Base-by-base conservation (phyloP, 2,797 vertebrate genomes). In the Hyperoplus lanceolatus region DNA sequence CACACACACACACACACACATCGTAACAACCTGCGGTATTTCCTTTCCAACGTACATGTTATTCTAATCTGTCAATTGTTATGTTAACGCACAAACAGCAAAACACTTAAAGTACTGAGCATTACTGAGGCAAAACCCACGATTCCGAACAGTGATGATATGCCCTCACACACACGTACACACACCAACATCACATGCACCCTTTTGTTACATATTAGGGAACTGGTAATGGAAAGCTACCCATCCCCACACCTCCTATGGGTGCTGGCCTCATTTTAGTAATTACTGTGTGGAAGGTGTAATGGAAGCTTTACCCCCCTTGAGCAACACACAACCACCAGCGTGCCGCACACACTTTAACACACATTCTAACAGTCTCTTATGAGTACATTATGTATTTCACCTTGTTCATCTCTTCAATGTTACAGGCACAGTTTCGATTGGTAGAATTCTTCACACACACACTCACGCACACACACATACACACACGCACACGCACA, bases 221-320 rank as follows among this genome's bases (percentile, higher is more conserved):
- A 68, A 50, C 45, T 83, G 75, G 73, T 84, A 85, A 85, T 90
- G 81, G 85, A 88, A 88, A 89, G 63, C 61, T 29, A 29, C 29
- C 29, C 29, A 21, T 2, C 29, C 29, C 29, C 29, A 70, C 85
- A 85, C 82, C 71, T 81, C 60, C 71, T 66, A 55, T 82, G 69
- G 81, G 70, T 46, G 43, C 65, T 86, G 85, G 75, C 68, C 77
- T 89, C 76, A 72, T 90, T 90, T 92, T 71, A 68, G 85, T 90
- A 88, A 93, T 93, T 89, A 90, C 76, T 6, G 57, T 38, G 71
- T 79, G 81, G 82, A 84, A 83, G 85, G 79, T 87, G 79, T 86
- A 88, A 91, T 86, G 83, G 83, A 87, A 82, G 86, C 68, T 71
- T 29, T 42, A 50, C 38, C 58, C 77, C 77, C 75, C 79, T 46